A percentile compares a stretch with the other conserved stretches of the same genome.
Evolutionary conservation across 2,888 invertebrate genomes (phyloP).

Genomic region (Caenorhabditis sp.): DNA sequence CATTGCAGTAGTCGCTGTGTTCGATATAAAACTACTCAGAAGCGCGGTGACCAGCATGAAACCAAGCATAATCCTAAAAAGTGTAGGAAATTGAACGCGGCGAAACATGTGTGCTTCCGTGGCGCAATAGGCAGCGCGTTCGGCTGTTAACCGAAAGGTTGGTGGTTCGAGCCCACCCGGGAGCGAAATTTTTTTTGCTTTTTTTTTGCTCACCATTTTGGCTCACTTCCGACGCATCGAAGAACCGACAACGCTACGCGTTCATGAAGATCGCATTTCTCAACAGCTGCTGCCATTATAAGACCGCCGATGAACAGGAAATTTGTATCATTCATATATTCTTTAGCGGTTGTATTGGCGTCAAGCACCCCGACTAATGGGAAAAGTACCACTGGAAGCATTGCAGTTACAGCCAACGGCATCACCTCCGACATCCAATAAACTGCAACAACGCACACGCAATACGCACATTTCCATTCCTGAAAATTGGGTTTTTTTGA

Average conservation of each 20-base stretch:
- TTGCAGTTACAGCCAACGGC: constrained; percentile 63
- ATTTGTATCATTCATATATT: constrained; percentile 68
- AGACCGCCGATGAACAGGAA: constrained; percentile 70
- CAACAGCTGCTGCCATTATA: constrained; percentile 70
- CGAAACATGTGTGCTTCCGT: constrained; percentile 33
- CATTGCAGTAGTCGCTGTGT: constrained; percentile 77
- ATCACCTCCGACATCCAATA: constrained; percentile 69
- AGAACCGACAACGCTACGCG: constrained; percentile 57
- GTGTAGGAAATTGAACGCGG: background rate
- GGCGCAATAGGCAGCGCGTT: constrained; percentile 63
- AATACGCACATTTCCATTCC: constrained; percentile 64
- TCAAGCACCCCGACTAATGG: constrained; percentile 65
- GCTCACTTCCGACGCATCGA: constrained; percentile 62
- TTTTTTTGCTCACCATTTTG: constrained; percentile 53
- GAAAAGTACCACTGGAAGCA: constrained; percentile 62
- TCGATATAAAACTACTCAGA: constrained; percentile 69
- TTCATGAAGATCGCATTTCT: constrained; percentile 68
- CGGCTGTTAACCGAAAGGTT: constrained; percentile 69
- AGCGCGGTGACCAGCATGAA: constrained; percentile 68
- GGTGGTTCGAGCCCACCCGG: constrained; percentile 67
- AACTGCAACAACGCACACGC: constrained; percentile 61
- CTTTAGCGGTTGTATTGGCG: constrained; percentile 58
- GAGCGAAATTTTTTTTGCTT: constrained; percentile 36
- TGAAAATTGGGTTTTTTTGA: constrained; percentile 21
- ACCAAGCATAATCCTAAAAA: constrained; percentile 67